These are phyloP conservation scores for Trogon surrucura DNA, from an alignment of 2,113 vertebrate genomes.

Conservation along the genomic window DNA sequence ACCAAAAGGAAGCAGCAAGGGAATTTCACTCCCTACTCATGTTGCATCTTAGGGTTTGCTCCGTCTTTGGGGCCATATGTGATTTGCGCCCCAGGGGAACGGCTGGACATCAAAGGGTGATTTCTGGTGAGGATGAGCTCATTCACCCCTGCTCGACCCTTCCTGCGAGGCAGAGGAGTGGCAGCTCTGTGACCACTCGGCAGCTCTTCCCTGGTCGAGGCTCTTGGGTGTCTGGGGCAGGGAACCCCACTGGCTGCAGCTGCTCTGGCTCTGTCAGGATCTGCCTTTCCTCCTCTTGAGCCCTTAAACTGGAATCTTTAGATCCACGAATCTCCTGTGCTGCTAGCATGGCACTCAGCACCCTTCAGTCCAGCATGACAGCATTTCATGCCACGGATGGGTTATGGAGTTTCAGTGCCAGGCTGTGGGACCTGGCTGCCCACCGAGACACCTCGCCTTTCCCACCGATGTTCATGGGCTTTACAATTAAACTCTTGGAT, in stretches of 20 bases:
- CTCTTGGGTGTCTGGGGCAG: not conserved
- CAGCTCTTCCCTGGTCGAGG: not conserved
- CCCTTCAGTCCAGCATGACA: rapidly evolving
- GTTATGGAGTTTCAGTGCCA: not conserved
- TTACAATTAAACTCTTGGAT: not conserved
- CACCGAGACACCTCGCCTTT: not conserved
- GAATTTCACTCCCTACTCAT: conserved; percentile 32
- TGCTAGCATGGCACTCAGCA: not conserved
- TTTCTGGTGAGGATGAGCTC: conserved; percentile 30
- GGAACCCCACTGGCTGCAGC: not conserved
- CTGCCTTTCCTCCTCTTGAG: not conserved
- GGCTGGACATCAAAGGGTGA: not conserved
- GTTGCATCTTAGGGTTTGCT: conserved; percentile 41
- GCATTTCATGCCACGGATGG: not conserved
- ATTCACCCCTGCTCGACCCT: not conserved
- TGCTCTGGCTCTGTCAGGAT: not conserved
- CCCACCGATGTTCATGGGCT: not conserved
- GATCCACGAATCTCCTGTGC: not conserved
- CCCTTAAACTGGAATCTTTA: rapidly evolving
- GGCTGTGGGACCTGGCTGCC: not conserved
- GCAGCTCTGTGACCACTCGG: not conserved
- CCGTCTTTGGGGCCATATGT: not conserved
- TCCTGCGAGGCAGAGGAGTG: not conserved
- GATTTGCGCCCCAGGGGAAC: not conserved
- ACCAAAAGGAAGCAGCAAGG: conserved; percentile 18